Evolutionary conservation across 1,140 invertebrate species (phyloP), one percentile per base, ranked within the genome.

Genomic region (Bathynomus jamesi): DNA sequence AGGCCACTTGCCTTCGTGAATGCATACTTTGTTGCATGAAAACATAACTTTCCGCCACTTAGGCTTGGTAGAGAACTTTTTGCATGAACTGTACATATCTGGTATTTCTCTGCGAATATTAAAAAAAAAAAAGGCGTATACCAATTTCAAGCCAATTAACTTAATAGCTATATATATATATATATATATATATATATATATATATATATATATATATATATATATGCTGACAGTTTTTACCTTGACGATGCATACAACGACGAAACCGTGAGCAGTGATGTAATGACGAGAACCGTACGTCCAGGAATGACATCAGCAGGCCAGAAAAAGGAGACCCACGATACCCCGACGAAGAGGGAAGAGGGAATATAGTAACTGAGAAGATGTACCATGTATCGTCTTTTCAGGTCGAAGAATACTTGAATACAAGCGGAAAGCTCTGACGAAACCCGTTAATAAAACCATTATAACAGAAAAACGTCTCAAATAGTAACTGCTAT

Each of bases 281-380:
- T 77, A 62, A 78, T 71, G 28, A 74, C 62, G 29, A 78, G 75
- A n/a, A 71, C 70, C 28, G 76, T 78, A 11, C 76, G 65, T 11
- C 76, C 76, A 4, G 72, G 76, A 21, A 78, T 78, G 30, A 78
- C 67, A n/a, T 78, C 76, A 28, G 77, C 29, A 25, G 76, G 76
- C 63, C 74, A 76, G 60, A 77, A 72, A 61, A 77, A 71, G 11
- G 75, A 77, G 13, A 67, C 53, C 75, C 75, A 77, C n/a, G 67
- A 70, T 21, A 77, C 75, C 28, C 73, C 66, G 8, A 77, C 75
- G 63, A 77, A 77, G 28, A 77, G 73, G 3, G 75, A 67, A 29
- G 76, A 78, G 11, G 76, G 76, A 25, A 78, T 61, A 68, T 78
- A 78, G 65, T 75, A 76, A 2, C 69, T 61, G 0, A 71, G 61